A percentile compares a stretch with the other conserved stretches of the same genome.
These are phyloP conservation scores for Alloplasta piceator DNA, from an alignment of 2,888 invertebrate species.

Conservation along the genomic window DNA sequence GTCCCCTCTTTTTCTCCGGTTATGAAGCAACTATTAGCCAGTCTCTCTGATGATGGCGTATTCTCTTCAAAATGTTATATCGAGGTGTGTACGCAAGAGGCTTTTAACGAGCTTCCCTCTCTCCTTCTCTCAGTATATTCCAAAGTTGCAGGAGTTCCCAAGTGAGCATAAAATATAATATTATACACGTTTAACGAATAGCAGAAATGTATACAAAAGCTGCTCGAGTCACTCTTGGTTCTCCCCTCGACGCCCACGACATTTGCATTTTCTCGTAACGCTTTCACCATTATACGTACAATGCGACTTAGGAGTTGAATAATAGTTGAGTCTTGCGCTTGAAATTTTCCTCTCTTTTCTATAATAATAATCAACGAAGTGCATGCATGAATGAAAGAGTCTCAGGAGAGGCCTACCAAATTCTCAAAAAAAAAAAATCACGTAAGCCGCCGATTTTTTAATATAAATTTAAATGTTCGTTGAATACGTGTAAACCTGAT, in stretches of 20 bases:
- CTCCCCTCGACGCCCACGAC: constrained; percentile 61
- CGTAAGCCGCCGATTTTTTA: too few relatives aligned
- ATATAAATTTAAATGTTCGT: too few relatives aligned
- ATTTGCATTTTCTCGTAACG: constrained; percentile 54
- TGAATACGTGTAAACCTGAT: too few relatives aligned
- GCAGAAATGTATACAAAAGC: constrained; percentile 64
- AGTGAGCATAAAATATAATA: constrained; percentile 57
- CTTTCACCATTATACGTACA: constrained; percentile 58
- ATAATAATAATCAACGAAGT: background rate
- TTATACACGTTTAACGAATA: constrained; percentile 26
- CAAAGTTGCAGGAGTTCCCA: constrained; percentile 41
- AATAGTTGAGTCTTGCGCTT: constrained; percentile 1
- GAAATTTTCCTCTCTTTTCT: constrained; percentile 43
- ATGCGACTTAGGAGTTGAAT: constrained; percentile 15
- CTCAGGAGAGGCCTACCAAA: background rate
- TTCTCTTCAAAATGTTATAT: constrained; percentile 74
- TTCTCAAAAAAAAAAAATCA: background rate
- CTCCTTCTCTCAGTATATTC: constrained; percentile 22
- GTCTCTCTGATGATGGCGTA: constrained; percentile 72
- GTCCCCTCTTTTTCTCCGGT: constrained; percentile 70
- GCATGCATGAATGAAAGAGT: background rate
- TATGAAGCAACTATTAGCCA: constrained; percentile 78
- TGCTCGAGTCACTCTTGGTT: constrained; percentile 57
- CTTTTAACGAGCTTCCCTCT: constrained; percentile 77
- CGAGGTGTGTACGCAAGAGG: constrained; percentile 65